Percentiles rank a stretch among this genome's conserved stretches.
Conservation (phyloP, 1,140 invertebrate genomes). For the Leucophenga varia region DNA sequence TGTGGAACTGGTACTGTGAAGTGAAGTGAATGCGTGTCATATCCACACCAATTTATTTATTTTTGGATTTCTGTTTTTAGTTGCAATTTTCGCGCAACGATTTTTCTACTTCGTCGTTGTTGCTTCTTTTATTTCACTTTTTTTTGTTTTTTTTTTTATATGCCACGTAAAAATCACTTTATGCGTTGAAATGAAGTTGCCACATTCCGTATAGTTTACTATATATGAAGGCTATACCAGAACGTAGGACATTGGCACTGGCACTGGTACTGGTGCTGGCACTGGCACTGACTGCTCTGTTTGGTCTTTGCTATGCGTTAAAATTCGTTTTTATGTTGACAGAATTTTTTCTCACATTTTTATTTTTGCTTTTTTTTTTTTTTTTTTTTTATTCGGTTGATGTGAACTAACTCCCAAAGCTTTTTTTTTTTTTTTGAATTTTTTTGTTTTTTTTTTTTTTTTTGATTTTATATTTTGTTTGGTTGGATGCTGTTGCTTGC, state of each 20-base stretch:
- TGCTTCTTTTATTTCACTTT: slow-evolving; percentile 28
- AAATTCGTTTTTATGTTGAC: slow-evolving; percentile 54
- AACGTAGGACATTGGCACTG: too few species aligned
- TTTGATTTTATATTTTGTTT: slow-evolving; percentile 41
- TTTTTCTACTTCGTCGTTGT: too few species aligned
- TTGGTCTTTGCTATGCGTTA: slow-evolving; percentile 38
- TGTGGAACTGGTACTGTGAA: too few species aligned
- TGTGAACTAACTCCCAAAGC: slow-evolving; percentile 32
- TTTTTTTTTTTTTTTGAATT: slow-evolving; percentile 51
- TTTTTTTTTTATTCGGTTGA: too few species aligned
- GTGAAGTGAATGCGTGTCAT: slow-evolving; percentile 19
- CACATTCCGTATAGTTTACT: slow-evolving; percentile 14
- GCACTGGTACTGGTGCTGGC: slow-evolving; percentile 7
- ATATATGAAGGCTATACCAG: slow-evolving; percentile 14
- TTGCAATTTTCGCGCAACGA: background rate
- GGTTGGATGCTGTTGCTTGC: slow-evolving; percentile 36
- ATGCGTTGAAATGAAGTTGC: slow-evolving; percentile 29
- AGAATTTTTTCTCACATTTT: slow-evolving; percentile 53
- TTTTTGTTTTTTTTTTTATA: slow-evolving; percentile 10
- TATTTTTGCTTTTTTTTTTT: slow-evolving; percentile 50
- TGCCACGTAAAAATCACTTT: slow-evolving; percentile 24
- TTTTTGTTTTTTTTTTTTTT: too few species aligned
- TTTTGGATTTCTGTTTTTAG: slow-evolving; percentile 50
- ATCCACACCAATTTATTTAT: slow-evolving; percentile 53
- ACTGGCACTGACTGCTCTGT: slow-evolving; percentile 13